Percentiles rank a stretch among this genome's conserved stretches.
These are phyloP conservation scores for Papilio xuthus DNA, from an alignment of 1,140 invertebrate species.

Conservation along the genomic window DNA sequence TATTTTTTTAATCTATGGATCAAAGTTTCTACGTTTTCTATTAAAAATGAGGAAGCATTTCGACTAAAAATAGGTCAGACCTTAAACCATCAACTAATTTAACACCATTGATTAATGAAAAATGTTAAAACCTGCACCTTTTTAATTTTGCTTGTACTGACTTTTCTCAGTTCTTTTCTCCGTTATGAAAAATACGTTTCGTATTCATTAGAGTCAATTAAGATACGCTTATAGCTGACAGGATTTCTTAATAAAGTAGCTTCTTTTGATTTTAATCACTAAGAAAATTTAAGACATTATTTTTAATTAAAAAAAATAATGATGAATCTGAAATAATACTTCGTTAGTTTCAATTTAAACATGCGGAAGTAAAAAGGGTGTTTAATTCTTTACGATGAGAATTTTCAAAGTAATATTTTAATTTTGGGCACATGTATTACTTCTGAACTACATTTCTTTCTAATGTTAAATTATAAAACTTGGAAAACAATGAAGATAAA, in stretches of 20 bases:
- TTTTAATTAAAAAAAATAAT: not conserved
- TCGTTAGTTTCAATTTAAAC: not conserved
- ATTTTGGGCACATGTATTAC: not conserved
- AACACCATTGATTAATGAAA: not conserved
- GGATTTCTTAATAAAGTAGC: not conserved
- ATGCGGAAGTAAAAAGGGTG: not conserved
- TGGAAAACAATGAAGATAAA: constrained; percentile 17
- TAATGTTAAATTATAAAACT: not conserved
- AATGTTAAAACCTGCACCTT: not conserved
- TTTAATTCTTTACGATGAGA: not conserved
- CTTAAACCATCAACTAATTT: not conserved
- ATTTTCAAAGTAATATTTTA: not conserved
- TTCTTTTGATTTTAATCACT: not conserved
- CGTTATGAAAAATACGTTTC: not conserved
- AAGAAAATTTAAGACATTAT: not conserved
- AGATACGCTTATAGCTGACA: constrained; percentile 7
- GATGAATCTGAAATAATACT: not conserved
- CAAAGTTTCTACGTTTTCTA: not conserved
- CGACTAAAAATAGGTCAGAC: not conserved
- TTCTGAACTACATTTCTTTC: not conserved
- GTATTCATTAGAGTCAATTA: constrained; percentile 16
- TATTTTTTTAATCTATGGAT: too few relatives aligned
- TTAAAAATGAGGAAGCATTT: not conserved
- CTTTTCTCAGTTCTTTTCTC: not conserved
- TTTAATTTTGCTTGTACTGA: not conserved